phyloP scores from a whole-genome alignment of 1,140 invertebrate genomes.

The Lepidotrigona ventralis region DNA sequence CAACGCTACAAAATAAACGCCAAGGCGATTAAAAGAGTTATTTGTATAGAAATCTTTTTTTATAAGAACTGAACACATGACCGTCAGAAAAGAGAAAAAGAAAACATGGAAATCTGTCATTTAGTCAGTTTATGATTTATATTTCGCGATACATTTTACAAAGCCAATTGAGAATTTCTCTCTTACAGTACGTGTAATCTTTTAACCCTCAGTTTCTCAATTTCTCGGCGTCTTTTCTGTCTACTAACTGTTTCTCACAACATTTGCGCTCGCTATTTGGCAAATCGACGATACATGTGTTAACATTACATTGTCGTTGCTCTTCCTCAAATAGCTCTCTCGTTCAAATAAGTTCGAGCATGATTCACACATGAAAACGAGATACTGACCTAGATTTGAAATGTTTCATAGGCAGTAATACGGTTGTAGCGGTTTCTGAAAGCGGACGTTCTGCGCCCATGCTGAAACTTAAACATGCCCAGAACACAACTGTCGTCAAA shows the following conservation, averaged over 20 bases:
- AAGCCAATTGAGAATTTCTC: not conserved
- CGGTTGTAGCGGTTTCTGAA: slow-evolving; percentile 50
- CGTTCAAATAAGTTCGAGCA: not conserved
- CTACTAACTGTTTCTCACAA: not conserved
- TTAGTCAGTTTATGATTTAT: not conserved
- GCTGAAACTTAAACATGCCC: slow-evolving; percentile 59
- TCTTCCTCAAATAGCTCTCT: too few relatives aligned
- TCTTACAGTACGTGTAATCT: not conserved
- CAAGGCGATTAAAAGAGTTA: too few relatives aligned
- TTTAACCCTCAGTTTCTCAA: not conserved
- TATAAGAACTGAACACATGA: not conserved
- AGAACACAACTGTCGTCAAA: slow-evolving; percentile 63
- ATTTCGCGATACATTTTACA: not conserved
- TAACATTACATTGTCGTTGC: too few relatives aligned
- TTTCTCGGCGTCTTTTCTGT: not conserved
- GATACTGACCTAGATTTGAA: slow-evolving; percentile 75
- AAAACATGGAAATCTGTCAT: not conserved
- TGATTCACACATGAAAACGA: not conserved
- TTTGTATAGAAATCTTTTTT: too few relatives aligned
- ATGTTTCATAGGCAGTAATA: slow-evolving; percentile 69
- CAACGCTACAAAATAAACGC: too few relatives aligned
- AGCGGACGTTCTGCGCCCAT: slow-evolving; percentile 56
- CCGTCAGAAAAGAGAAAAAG: not conserved
- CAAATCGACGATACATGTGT: not conserved
- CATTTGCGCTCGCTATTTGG: too few relatives aligned